phyloP scores from a whole-genome alignment of 2,888 invertebrate genomes.

The Amorpha juglandis region DNA sequence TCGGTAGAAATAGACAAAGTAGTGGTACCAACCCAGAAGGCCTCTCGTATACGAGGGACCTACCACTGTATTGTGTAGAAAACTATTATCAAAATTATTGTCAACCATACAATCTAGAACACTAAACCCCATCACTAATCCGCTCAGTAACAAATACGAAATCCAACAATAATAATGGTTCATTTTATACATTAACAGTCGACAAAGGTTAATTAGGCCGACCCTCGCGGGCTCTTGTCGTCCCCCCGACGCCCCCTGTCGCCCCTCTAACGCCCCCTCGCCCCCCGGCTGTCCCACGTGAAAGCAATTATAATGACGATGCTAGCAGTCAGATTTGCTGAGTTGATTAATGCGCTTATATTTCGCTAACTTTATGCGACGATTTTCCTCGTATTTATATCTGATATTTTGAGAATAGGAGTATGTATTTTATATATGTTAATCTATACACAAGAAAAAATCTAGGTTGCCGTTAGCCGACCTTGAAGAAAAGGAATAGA shows the following conservation, averaged over 20 bases:
- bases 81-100: neutral
- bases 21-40: too few relatives aligned
- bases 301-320: constrained; percentile 46
- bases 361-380: constrained; percentile 17
- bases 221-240: constrained; percentile 29
- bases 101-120: neutral
- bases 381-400: neutral
- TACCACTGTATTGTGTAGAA: neutral
- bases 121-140: constrained; percentile 12
- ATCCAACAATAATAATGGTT: constrained; percentile 25
- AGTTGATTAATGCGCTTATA: constrained; percentile 24
- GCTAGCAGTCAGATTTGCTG: constrained; percentile 22
- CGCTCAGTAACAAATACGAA: constrained; percentile 5
- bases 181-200: constrained; percentile 26
- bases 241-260: constrained; percentile 32
- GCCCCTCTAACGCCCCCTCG: constrained; percentile 19
- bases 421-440: neutral
- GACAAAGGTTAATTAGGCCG: constrained; percentile 61
- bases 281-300: constrained; percentile 35
- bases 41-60: too few relatives aligned
- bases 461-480: too few relatives aligned
- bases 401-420: constrained; percentile 1
- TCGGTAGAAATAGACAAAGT: too few relatives aligned
- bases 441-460: too few relatives aligned
- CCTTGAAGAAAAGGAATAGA: too few relatives aligned